phyloP scores from a whole-genome alignment of 2,888 invertebrate genomes.

The Metacarcinus magister region DNA sequence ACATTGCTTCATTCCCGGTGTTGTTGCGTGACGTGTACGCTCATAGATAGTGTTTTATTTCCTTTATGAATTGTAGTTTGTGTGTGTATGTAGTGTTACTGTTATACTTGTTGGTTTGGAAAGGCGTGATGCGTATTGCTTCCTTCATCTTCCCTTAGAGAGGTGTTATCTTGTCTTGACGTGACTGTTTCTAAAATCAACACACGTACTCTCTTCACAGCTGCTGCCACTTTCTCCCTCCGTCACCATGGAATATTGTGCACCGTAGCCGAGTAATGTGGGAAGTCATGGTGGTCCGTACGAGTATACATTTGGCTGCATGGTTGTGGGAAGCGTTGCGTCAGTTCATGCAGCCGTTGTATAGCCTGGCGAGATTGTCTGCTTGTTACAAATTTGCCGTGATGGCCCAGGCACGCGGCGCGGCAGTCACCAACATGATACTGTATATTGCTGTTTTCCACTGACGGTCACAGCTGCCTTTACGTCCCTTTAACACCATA shows the following conservation, averaged over 20 bases:
- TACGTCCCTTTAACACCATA: not conserved
- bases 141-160: not conserved
- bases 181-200: not conserved
- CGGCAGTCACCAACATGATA: not conserved
- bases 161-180: not conserved
- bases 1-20: not conserved
- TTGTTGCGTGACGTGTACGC: not conserved
- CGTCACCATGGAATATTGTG: not conserved
- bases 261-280: not conserved
- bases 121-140: not conserved
- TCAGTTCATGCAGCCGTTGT: not conserved
- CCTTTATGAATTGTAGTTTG: not conserved
- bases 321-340: not conserved
- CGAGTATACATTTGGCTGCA: not conserved
- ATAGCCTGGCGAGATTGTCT: not conserved
- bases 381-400: constrained; percentile 4
- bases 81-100: not conserved
- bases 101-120: not conserved
- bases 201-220: not conserved
- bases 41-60: not conserved
- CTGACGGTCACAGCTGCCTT: not conserved
- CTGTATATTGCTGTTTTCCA: not conserved
- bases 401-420: not conserved
- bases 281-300: not conserved
- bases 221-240: not conserved